These are phyloP conservation scores for Scyliorhinus canicula DNA, from an alignment of 2,797 vertebrate genomes.

Conservation along the genomic window DNA sequence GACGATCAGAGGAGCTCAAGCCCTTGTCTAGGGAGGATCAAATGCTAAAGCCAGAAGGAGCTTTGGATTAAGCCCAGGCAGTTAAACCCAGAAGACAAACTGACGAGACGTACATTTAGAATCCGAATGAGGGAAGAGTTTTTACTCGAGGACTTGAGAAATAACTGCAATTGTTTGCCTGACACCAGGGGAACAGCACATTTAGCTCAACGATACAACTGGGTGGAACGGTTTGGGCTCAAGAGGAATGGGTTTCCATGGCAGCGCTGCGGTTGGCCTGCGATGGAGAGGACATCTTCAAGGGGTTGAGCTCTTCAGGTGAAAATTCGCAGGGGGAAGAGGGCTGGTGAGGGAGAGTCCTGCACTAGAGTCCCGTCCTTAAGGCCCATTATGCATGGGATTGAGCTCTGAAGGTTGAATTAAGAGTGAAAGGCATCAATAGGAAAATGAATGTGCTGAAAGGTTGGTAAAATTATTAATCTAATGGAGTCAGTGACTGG, in stretches of 20 bases:
- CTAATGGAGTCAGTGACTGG: conserved; percentile 16
- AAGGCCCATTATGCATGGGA: background rate
- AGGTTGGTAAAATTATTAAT: background rate
- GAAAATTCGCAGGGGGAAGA: too few species aligned
- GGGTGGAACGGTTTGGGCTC: background rate
- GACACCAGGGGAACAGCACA: background rate
- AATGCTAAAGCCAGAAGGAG: background rate
- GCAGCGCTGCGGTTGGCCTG: background rate
- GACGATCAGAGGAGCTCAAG: background rate
- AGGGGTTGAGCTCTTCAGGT: too few species aligned
- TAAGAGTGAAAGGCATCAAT: background rate
- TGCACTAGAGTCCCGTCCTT: too few species aligned
- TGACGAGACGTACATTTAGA: background rate
- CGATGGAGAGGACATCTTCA: too few species aligned
- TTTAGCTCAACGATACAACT: background rate
- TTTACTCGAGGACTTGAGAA: background rate
- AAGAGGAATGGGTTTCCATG: background rate
- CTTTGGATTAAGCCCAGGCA: background rate
- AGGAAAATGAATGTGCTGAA: background rate
- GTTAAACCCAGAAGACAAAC: background rate
- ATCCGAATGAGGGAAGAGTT: background rate
- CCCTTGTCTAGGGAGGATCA: background rate
- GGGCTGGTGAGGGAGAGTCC: background rate
- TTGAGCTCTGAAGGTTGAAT: background rate
- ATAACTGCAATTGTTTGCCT: background rate